Percentiles rank a stretch among this genome's conserved stretches.
Evolutionary conservation across 2,797 vertebrate genomes (phyloP).

Genomic region (Tokudaia tokunoshimensis): DNA sequence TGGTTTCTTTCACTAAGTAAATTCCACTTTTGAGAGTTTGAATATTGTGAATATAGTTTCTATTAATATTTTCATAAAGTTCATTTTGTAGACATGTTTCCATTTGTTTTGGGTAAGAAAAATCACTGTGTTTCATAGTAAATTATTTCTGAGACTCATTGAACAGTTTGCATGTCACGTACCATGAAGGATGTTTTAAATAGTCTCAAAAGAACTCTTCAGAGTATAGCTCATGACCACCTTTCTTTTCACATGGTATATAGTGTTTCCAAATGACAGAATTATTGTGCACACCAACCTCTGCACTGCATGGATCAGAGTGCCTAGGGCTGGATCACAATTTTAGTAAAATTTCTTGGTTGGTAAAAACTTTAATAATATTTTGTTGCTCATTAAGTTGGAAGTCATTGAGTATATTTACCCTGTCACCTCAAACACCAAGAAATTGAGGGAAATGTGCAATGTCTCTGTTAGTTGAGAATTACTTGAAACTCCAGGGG

Average conservation of each 20-base stretch:
- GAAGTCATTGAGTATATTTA: slow-evolving; percentile 8
- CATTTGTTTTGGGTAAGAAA: neutral
- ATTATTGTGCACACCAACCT: neutral
- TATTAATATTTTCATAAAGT: neutral
- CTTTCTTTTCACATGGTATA: neutral
- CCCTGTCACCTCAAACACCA: neutral
- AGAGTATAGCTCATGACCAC: neutral
- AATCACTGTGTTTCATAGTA: neutral
- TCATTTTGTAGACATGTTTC: neutral
- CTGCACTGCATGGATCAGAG: neutral
- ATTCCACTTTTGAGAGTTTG: neutral
- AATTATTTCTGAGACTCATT: neutral
- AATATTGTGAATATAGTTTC: neutral
- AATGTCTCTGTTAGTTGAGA: neutral
- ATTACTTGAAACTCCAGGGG: neutral
- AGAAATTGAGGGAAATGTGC: neutral
- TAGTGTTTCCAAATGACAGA: neutral
- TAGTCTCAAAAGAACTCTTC: neutral
- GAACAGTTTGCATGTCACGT: neutral
- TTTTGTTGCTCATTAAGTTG: neutral
- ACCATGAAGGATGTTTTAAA: neutral
- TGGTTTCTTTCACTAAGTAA: neutral
- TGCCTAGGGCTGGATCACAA: neutral
- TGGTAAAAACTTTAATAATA: neutral
- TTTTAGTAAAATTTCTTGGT: neutral